Base-by-base conservation (phyloP, 1,140 invertebrate genomes). In the Drosophila simulans region DNA sequence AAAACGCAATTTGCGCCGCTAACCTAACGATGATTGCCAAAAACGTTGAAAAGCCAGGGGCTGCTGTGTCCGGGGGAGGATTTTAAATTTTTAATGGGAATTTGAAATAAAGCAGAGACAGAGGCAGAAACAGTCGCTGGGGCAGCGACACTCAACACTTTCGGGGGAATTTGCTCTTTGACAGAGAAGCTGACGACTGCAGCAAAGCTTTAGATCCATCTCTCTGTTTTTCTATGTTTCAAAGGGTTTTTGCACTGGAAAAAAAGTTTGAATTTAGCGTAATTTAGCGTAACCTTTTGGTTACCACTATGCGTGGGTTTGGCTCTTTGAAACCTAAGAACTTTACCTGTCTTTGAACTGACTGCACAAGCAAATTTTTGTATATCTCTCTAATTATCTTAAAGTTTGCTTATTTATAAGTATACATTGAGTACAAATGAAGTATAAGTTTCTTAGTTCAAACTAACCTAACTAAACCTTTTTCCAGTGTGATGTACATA, bases 21-120 rank as follows among this genome's bases (percentile, higher is more conserved):
- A 82, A 82, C 78, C 83, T 82, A 85, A 85, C 82, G 82, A 85
- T 85, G 82, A 85, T 85, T 88, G 83, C 83, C 78, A 60, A 85
- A 55, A 77, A 71, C 54, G 66, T 66, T 39, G 46, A 53, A 56
- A 48, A 45, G 51, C 20, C 31, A 22, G 46, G 49, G 35, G 12
- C 43, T 34, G 37, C 66, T 62, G 68, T 57, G 37, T 37, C n/a
- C 48, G 60, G 64, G 49, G 66, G 64, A 76, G 74, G 68, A 69
- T 88, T 82, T 88, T 82, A 85, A 88, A 85, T 88, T 85, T 85
- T 85, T 85, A 85, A 88, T 85, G 83, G 82, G 68, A 86, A 85
- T 85, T 81, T 81, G 82, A 86, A 85, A 85, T 84, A 84, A 85
- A 66, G 65, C 66, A 40, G 71, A 72, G 70, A 68, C 64, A 62